phyloP scores from a whole-genome alignment of 2,797 vertebrate genomes.

The Ciconia nigra region DNA sequence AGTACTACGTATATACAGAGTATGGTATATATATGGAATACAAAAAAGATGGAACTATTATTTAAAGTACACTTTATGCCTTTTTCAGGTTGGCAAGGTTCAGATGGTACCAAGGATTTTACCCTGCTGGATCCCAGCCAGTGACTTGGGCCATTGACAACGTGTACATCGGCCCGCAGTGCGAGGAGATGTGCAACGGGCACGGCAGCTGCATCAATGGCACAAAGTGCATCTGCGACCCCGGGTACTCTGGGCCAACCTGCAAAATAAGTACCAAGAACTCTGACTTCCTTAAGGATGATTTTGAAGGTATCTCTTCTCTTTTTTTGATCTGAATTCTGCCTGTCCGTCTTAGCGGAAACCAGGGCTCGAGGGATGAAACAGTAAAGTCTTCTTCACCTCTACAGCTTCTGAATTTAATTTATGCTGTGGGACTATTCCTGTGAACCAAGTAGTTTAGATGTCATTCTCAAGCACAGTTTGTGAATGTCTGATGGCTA shows the following conservation, averaged over 20 bases:
- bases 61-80: neutral
- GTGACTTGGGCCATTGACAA: conserved; percentile 97
- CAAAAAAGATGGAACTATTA: neutral
- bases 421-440: neutral
- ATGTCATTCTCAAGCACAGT: neutral
- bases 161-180: conserved; percentile 94
- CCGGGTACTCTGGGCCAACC: conserved; percentile 87
- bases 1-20: neutral
- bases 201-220: conserved; percentile 91
- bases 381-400: neutral
- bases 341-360: neutral
- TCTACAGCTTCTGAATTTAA: neutral
- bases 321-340: neutral
- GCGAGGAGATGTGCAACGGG: conserved; percentile 95
- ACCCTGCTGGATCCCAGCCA: conserved; percentile 84
- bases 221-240: conserved; percentile 90
- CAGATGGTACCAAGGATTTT: conserved; percentile 98
- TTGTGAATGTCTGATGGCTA: neutral
- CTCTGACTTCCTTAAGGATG: conserved; percentile 96
- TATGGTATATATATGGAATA: neutral
- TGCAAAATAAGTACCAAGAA: conserved; percentile 91
- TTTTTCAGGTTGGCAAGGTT: conserved; percentile 89
- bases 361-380: neutral
- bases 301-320: conserved; percentile 90
- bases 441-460: neutral